Conservation (phyloP, 2,113 vertebrate genomes). For the Salvelinus alpinus region DNA sequence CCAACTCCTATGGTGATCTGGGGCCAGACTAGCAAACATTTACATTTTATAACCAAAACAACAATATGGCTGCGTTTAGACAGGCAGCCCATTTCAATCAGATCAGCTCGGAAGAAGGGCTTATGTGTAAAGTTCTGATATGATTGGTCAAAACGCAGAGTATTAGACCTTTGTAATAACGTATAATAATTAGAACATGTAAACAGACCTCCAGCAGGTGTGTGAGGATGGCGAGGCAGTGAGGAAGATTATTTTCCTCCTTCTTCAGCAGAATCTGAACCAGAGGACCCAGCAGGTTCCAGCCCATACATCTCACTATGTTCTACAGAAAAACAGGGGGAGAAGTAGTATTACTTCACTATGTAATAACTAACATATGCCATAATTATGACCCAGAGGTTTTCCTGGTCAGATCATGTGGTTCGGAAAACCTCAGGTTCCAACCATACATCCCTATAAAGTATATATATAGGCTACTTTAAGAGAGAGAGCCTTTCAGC, state of each 20-base stretch:
- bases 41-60: not conserved
- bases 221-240: constrained; percentile 72
- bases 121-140: too few species aligned
- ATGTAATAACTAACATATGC: too few species aligned
- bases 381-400: too few species aligned
- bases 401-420: not conserved
- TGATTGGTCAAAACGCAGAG: too few species aligned
- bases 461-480: too few species aligned
- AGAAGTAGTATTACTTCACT: not conserved
- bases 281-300: constrained; percentile 90
- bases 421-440: not conserved
- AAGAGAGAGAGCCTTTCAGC: not conserved
- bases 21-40: not conserved
- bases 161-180: too few species aligned
- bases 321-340: constrained; percentile 60
- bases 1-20: too few species aligned
- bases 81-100: not conserved
- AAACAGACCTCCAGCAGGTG: constrained; percentile 71
- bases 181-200: not conserved
- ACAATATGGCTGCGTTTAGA: not conserved
- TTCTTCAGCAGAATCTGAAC: constrained; percentile 74
- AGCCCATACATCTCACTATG: constrained; percentile 88
- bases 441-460: too few species aligned
- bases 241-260: constrained; percentile 61
- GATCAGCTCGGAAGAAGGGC: too few species aligned